phyloP scores from a whole-genome alignment of 2,797 vertebrate species.

The Argyrosomus regius region DNA sequence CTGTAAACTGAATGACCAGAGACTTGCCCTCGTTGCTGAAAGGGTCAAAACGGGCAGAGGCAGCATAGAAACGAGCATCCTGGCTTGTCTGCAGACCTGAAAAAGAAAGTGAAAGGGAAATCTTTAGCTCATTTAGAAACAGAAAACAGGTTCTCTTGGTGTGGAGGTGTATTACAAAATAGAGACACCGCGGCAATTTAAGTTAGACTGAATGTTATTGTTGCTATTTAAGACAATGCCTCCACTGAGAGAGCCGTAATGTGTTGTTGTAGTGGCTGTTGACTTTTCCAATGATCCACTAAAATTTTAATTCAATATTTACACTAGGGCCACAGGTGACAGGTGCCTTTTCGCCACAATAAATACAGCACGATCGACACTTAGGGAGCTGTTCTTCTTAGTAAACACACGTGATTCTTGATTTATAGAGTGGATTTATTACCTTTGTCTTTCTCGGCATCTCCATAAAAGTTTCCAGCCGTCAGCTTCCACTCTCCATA shows the following conservation, averaged over 20 bases:
- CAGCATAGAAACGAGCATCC: constrained; percentile 95
- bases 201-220: not conserved
- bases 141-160: not conserved
- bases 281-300: not conserved
- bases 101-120: constrained; percentile 2
- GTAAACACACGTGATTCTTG: not conserved
- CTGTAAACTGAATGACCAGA: constrained; percentile 94
- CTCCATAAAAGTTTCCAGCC: constrained; percentile 94
- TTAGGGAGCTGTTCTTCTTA: not conserved
- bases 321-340: too few species aligned
- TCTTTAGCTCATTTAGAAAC: not conserved
- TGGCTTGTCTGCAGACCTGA: constrained; percentile 96
- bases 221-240: not conserved
- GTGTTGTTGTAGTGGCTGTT: not conserved
- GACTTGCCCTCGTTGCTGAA: constrained; percentile 94
- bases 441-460: constrained; percentile 88
- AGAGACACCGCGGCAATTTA: not conserved
- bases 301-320: not conserved
- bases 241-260: not conserved
- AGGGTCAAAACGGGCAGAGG: constrained; percentile 90
- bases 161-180: not conserved
- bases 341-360: not conserved
- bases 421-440: not conserved
- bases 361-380: not conserved
- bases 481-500: constrained; percentile 93